These are phyloP conservation scores for Caranx melampygus DNA, from an alignment of 2,113 vertebrate species.

Conservation along the genomic window DNA sequence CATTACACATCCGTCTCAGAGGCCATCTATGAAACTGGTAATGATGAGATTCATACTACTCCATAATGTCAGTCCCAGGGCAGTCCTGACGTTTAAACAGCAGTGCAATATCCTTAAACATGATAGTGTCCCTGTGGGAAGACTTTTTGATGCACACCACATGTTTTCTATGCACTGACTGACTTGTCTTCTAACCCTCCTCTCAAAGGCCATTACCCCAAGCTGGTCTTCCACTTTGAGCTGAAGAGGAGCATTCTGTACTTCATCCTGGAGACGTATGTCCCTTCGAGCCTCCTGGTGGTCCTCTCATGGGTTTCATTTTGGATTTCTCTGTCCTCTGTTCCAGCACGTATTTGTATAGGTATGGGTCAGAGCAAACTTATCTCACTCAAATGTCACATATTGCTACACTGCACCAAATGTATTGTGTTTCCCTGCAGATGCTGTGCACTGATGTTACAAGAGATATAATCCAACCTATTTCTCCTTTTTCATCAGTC, in stretches of 20 bases:
- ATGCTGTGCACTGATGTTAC: background rate
- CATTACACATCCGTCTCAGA: constrained; percentile 91
- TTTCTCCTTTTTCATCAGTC: background rate
- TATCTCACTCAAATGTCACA: background rate
- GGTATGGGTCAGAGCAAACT: constrained; percentile 74
- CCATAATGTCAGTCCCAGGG: background rate
- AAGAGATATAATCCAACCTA: background rate
- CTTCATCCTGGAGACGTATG: constrained; percentile 92
- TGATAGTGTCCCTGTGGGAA: background rate
- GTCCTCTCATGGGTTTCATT: constrained; percentile 94
- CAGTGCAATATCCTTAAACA: background rate
- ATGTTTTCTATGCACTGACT: background rate
- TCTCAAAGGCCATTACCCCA: constrained; percentile 86
- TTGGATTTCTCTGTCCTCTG: constrained; percentile 93
- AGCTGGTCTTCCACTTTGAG: constrained; percentile 91
- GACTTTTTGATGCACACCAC: background rate
- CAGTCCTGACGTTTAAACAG: background rate
- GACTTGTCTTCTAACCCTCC: background rate
- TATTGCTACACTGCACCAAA: background rate
- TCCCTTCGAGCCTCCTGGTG: constrained; percentile 91
- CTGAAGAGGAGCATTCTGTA: constrained; percentile 92
- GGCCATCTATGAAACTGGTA: constrained; percentile 92
- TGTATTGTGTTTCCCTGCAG: background rate
- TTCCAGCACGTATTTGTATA: constrained; percentile 93
- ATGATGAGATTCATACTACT: background rate